Percentiles rank a stretch among this genome's conserved stretches.
These are phyloP conservation scores for Drosophila neoperkinsi DNA, from an alignment of 2,888 invertebrate genomes.

Conservation along the genomic window DNA sequence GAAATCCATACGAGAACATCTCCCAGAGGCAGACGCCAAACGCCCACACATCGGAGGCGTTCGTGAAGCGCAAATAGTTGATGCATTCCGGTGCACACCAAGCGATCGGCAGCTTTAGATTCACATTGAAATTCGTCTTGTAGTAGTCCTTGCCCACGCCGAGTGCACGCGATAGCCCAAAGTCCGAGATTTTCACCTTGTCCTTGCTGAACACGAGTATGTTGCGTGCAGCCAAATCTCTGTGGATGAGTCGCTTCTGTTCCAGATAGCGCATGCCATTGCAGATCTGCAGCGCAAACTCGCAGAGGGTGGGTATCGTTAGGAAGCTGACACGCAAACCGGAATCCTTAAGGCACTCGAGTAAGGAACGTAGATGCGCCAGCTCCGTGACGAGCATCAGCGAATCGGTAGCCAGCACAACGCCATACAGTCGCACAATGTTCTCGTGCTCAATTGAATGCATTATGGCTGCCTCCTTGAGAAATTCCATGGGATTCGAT, in stretches of 20 bases:
- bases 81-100: constrained; percentile 99
- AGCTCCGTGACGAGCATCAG: constrained; percentile 95
- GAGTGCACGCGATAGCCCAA: constrained; percentile 97
- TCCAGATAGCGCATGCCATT: constrained; percentile 99
- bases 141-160: constrained; percentile 99
- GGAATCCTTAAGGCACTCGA: constrained; percentile 98
- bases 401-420: constrained; percentile 96
- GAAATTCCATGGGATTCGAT: constrained; percentile 97
- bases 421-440: constrained; percentile 98
- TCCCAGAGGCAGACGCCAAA: constrained; percentile 99
- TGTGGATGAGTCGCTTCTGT: constrained; percentile 97
- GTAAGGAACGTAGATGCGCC: constrained; percentile 96
- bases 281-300: constrained; percentile 97
- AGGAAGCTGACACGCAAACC: constrained; percentile 94
- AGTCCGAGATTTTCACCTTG: constrained; percentile 99
- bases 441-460: constrained; percentile 98
- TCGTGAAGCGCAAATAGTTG: constrained; percentile 97
- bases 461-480: constrained; percentile 99
- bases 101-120: constrained; percentile 98
- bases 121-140: constrained; percentile 98
- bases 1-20: constrained; percentile 99
- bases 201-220: constrained; percentile 98
- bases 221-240: constrained; percentile 98
- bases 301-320: constrained; percentile 96
- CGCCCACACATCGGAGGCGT: constrained; percentile 99